Evolutionary conservation across 2,113 vertebrate genomes (phyloP).

Genomic region (Sitta europaea): DNA sequence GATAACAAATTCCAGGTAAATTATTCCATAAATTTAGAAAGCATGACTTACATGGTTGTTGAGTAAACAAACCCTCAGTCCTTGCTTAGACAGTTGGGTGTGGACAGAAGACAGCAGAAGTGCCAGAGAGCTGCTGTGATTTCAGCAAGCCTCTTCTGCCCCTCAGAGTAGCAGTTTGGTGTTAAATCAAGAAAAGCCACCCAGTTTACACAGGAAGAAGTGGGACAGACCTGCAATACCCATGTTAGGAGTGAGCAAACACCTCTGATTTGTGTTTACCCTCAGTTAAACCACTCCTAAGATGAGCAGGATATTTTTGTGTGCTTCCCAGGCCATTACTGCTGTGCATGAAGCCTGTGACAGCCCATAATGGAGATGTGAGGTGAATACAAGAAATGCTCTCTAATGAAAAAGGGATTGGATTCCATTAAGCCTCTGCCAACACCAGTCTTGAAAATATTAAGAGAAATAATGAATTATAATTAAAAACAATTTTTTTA

Average conservation of each 20-base stretch:
- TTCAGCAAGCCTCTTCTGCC: background rate
- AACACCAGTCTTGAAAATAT: constrained; percentile 6
- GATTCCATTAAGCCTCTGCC: background rate
- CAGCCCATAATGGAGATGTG: background rate
- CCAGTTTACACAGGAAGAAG: background rate
- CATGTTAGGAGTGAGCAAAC: background rate
- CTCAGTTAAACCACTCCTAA: background rate
- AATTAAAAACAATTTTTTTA: constrained; percentile 47
- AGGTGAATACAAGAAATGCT: constrained; percentile 11
- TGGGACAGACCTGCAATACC: background rate
- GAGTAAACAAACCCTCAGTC: background rate
- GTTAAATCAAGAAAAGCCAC: background rate
- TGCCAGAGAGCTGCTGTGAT: background rate
- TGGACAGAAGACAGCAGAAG: background rate
- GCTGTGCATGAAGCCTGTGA: background rate
- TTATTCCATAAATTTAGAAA: background rate
- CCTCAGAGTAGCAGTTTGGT: background rate
- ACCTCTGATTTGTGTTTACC: background rate
- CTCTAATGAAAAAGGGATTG: constrained; percentile 33
- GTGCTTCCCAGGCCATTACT: background rate
- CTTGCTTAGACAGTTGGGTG: background rate
- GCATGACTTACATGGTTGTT: background rate
- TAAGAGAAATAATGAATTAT: constrained; percentile 51
- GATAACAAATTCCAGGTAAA: background rate
- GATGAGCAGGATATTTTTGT: background rate